phyloP scores from a whole-genome alignment of 2,797 vertebrate species.

The Sebastes cheni region DNA sequence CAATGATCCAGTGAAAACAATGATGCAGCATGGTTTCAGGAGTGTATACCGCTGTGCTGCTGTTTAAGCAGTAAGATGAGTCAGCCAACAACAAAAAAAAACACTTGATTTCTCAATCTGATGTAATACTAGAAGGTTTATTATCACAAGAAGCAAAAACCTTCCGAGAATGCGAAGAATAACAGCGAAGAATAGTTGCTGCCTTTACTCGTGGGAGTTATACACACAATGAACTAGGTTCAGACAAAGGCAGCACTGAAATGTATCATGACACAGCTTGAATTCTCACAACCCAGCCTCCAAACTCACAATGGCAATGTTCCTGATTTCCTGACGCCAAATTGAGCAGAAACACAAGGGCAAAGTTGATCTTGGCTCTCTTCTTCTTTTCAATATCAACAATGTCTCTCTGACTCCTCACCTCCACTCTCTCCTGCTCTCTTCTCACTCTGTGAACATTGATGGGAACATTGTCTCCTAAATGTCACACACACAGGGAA shows the following conservation, averaged over 20 bases:
- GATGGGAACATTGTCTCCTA: conserved; percentile 22
- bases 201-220: conserved; percentile 12
- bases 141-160: conserved; percentile 34
- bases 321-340: conserved; percentile 1
- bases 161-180: conserved; percentile 41
- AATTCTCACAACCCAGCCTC: conserved; percentile 32
- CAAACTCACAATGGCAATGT: conserved; percentile 5
- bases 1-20: conserved; percentile 2
- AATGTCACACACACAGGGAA: background rate
- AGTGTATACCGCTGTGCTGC: background rate
- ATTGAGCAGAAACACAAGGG: conserved; percentile 23
- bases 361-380: conserved; percentile 47
- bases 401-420: conserved; percentile 26
- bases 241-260: conserved; percentile 43
- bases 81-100: background rate
- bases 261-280: conserved; percentile 29
- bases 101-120: conserved; percentile 23
- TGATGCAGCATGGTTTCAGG: background rate
- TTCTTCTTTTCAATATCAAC: conserved; percentile 28
- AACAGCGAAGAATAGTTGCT: conserved; percentile 52
- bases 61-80: conserved; percentile 28
- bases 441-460: conserved; percentile 1
- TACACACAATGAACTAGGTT: conserved; percentile 10
- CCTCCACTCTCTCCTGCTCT: conserved; percentile 17
- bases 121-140: conserved; percentile 21